phyloP scores from a whole-genome alignment of 2,113 vertebrate genomes.

The Ifrita kowaldi region DNA sequence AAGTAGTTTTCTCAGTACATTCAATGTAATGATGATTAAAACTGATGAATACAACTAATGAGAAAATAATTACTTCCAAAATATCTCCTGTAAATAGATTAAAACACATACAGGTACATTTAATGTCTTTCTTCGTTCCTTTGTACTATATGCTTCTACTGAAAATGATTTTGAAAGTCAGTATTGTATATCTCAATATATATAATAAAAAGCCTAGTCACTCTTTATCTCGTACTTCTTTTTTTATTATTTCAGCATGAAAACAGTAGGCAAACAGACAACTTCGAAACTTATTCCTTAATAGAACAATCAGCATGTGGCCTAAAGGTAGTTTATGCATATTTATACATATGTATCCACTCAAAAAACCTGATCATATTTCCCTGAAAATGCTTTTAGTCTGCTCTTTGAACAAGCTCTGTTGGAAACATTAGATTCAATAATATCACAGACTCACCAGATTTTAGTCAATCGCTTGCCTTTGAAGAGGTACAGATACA shows the following conservation, averaged over 20 bases:
- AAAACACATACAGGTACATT: not conserved
- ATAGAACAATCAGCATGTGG: not conserved
- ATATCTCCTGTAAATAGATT: not conserved
- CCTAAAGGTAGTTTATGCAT: not conserved
- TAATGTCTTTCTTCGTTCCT: not conserved
- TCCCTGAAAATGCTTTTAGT: not conserved
- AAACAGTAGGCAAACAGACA: not conserved
- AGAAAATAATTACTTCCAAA: not conserved
- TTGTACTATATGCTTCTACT: not conserved
- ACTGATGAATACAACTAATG: not conserved
- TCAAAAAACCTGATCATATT: not conserved
- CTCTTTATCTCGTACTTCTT: not conserved
- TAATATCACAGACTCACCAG: too few relatives aligned
- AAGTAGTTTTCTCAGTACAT: not conserved
- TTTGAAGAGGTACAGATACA: not conserved
- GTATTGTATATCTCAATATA: not conserved
- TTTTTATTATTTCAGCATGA: not conserved
- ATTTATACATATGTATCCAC: fast-evolving
- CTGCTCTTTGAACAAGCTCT: not conserved
- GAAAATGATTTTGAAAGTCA: not conserved
- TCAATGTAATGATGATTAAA: not conserved
- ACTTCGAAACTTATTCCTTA: not conserved
- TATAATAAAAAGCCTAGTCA: not conserved
- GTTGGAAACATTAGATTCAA: not conserved
- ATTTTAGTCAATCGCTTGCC: not conserved